These are phyloP conservation scores for Molossus alvarezi DNA, from an alignment of 2,797 vertebrate species.

Conservation along the genomic window DNA sequence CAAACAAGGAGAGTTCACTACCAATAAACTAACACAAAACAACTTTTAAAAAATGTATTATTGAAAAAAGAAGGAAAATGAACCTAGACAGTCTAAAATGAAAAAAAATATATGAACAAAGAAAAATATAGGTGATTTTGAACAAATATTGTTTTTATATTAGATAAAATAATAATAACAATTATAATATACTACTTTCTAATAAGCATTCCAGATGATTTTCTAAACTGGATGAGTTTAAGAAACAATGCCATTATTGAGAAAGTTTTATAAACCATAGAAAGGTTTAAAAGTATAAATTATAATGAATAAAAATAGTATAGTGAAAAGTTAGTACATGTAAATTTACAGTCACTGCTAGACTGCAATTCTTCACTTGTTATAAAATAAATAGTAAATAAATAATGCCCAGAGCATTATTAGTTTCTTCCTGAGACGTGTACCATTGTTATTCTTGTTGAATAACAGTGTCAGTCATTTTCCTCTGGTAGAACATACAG, in stretches of 20 bases:
- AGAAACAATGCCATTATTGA: neutral
- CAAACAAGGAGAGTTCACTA: neutral
- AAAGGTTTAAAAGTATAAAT: neutral
- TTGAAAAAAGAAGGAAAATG: neutral
- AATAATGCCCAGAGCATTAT: neutral
- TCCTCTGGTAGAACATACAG: neutral
- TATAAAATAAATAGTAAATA: neutral
- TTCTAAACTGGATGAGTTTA: neutral
- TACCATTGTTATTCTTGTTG: neutral
- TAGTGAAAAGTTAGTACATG: neutral
- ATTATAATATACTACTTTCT: neutral
- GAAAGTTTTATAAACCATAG: constrained; percentile 13
- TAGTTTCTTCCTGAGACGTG: neutral
- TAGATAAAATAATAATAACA: neutral
- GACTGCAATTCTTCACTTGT: neutral
- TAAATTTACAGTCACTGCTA: neutral
- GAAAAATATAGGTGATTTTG: neutral
- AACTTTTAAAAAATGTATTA: neutral
- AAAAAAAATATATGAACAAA: neutral
- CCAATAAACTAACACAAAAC: neutral
- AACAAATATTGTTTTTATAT: neutral
- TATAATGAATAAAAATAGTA: neutral
- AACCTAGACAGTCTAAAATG: neutral
- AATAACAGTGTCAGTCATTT: neutral
- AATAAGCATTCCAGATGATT: neutral